Percentiles rank a stretch among this genome's conserved stretches.
Conservation (phyloP, 2,113 vertebrate genomes). For the Sinosuthora webbiana region DNA sequence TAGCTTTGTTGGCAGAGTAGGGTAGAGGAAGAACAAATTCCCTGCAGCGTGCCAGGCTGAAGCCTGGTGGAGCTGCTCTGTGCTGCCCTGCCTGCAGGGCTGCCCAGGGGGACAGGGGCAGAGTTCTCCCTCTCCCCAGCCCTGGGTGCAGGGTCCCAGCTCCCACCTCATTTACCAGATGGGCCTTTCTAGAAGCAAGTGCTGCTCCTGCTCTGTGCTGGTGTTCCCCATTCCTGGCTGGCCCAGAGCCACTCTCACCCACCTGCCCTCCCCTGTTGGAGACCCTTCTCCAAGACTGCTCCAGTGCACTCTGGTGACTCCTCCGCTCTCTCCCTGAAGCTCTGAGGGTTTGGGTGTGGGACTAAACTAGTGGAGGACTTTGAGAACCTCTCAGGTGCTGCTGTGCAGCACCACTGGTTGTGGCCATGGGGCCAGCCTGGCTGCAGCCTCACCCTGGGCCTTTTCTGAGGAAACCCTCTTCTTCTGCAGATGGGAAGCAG, state of each 20-base stretch:
- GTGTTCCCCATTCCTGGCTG: accelerated
- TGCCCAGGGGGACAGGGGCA: background rate
- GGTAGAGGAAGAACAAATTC: background rate
- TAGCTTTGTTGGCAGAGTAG: background rate
- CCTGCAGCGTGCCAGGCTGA: background rate
- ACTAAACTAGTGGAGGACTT: background rate
- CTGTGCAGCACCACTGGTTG: background rate
- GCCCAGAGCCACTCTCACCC: background rate
- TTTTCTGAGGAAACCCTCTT: background rate
- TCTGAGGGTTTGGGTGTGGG: background rate
- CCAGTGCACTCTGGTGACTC: background rate
- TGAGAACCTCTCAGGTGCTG: background rate
- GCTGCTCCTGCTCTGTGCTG: background rate
- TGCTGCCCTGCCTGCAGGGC: background rate
- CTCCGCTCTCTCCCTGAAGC: background rate
- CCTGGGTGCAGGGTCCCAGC: background rate
- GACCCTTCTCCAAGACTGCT: background rate
- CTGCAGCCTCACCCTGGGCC: background rate
- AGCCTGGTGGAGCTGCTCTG: background rate
- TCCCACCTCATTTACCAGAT: background rate
- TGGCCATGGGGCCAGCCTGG: background rate
- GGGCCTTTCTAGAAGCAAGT: background rate
- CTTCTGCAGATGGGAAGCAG: background rate
- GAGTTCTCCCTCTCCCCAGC: background rate
- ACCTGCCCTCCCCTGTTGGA: background rate